Base-by-base conservation (phyloP, 1,140 invertebrate genomes). In the Adoxophyes honmai region DNA sequence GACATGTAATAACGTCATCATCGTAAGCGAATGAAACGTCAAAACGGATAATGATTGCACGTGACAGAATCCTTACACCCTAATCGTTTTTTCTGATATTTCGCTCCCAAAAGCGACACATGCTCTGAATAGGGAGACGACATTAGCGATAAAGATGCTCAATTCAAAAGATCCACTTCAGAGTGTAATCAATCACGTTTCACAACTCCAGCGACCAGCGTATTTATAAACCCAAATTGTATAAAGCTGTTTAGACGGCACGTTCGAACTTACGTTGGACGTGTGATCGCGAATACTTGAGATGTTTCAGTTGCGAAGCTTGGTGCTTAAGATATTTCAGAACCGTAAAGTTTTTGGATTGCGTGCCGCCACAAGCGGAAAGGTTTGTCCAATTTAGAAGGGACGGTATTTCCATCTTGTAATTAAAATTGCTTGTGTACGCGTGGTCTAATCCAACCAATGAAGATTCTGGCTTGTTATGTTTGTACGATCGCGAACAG, bases 321-420 rank as follows among this genome's bases (percentile, higher is more conserved):
- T 48, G 42, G 21, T 28, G 21, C 39, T 48, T 48, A 48, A 48
- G 42, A 48, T 48, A 48, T 48, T 48, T 6, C 21, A 28, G 28
- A 48, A 48, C 42, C 42, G 18, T 48, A 48, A 48, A 48, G 42
- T 48, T 48, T 48, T 48, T 44, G 18, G 42, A 48, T 16, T 48
- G 42, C 16, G 42, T 16, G 18, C 42, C 6, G 5, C 39, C 15
- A 15, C 39, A 15, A 10, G 16, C 21, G n/a, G n/a, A 28, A 11
- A 48, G 28, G 42, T 28, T 44, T 48, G 42, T 48, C 42, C 21
- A 9, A 10, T 44, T 48, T 28, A 21, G 16, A 8, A 48, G 42
- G 18, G 4, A 28, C 21, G 21, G 21, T 28, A 28, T 28, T 33
- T 48, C 16, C 18, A 48, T 48, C 21, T 28, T 48, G 16, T 48